phyloP scores from a whole-genome alignment of 2,113 vertebrate species.

The Ardeotis arabs region DNA sequence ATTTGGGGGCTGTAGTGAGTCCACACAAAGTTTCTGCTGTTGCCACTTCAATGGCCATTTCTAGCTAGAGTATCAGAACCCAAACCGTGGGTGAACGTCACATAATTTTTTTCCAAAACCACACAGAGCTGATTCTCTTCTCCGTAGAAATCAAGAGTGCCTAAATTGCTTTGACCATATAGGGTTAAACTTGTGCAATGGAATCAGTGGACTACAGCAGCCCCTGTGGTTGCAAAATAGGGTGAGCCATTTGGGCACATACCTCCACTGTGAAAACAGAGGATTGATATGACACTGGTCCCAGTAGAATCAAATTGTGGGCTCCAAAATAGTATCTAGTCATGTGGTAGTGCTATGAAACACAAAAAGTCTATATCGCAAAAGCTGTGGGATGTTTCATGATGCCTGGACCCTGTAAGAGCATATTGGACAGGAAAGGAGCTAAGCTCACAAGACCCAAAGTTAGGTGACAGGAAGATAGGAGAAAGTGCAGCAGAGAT shows the following conservation, averaged over 20 bases:
- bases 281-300: not conserved
- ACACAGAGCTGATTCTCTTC: not conserved
- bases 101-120: not conserved
- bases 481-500: not conserved
- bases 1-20: not conserved
- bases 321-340: not conserved
- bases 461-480: not conserved
- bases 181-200: not conserved
- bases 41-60: not conserved
- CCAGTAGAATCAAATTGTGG: not conserved
- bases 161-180: not conserved
- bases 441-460: not conserved
- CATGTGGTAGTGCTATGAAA: not conserved
- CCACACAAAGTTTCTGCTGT: not conserved
- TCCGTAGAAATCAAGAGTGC: not conserved
- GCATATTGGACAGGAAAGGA: not conserved
- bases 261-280: constrained; percentile 6
- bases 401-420: not conserved
- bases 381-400: not conserved
- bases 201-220: not conserved
- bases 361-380: not conserved
- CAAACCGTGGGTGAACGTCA: not conserved
- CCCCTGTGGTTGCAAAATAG: not conserved
- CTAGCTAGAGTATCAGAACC: not conserved
- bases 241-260: not conserved